Evolutionary conservation across 2,113 vertebrate genomes (phyloP), one percentile per base, ranked within the genome.

Genomic region (Gymnocephalus cernua): DNA sequence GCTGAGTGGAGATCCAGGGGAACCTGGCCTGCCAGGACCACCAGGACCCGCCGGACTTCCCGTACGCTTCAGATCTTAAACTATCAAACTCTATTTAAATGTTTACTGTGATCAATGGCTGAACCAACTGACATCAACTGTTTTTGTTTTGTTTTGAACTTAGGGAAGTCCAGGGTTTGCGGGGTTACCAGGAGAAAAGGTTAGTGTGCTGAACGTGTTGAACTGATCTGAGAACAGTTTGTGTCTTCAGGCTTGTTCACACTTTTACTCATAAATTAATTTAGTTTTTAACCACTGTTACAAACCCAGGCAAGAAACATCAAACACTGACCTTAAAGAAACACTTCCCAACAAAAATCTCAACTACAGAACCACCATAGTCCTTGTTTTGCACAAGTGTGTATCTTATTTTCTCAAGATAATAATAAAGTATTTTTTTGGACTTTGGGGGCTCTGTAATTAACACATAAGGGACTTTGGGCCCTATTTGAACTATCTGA

Each of bases 151-250:
- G 38, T 21, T 35, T 15, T 44, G 3, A 12, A 29, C 19, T 19
- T 25, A 95, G 94, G 95, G 94, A 66, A 10, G 1, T 44, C 51
- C 13, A 3, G 95, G 94, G 15, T 45, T 74, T 0, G 48, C 75
- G 1, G 95, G 95, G 9, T 13, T 70, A 27, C 61, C 4, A 25
- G 95, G 95, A 91, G 90, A 93, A 48, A 95, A 95, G 93, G 95
- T 95, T 3, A 61, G 88, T 88, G 14, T n/a, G 29, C 16, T 23
- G 11, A 41, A 51, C 50, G 15, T 19, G n/a, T 48, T 47, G n/a
- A 57, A 29, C 69, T 64, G 14, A 29, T 41, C 54, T 51, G 65
- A 15, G 48, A 75, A 12, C 48, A 38, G 63, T 27, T 29, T 19
- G 8, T 12, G 9, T 67, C 64, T 50, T 48, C 25, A 18, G 59